Conservation (phyloP, 1,140 invertebrate genomes). For the Vanessa atalanta region DNA sequence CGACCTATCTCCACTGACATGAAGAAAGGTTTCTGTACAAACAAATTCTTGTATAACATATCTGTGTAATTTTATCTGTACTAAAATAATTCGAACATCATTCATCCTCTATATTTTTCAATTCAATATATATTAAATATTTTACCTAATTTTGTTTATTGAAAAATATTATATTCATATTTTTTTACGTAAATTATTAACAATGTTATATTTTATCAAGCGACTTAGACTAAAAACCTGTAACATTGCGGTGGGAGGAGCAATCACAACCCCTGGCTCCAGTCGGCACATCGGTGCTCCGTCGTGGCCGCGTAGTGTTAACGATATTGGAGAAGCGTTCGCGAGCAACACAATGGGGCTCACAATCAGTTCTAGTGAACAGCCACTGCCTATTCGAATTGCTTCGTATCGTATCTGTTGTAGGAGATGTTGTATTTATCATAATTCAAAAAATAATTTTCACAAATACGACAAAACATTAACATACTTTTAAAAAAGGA, state of each 20-base stretch:
- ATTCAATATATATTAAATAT: too few relatives aligned
- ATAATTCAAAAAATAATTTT: too few relatives aligned
- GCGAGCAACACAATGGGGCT: constrained; percentile 59
- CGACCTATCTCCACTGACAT: constrained; percentile 62
- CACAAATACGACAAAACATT: too few relatives aligned
- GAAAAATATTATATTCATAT: too few relatives aligned
- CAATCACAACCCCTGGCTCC: constrained; percentile 55
- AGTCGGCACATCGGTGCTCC: constrained; percentile 64
- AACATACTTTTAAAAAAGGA: too few relatives aligned
- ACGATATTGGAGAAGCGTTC: constrained; percentile 53
- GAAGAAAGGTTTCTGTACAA: constrained; percentile 65
- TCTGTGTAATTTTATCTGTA: neutral
- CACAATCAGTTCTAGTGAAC: constrained; percentile 53
- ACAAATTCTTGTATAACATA: neutral
- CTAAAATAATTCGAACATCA: too few relatives aligned
- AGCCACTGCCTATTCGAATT: constrained; percentile 59
- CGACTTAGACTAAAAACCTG: constrained; percentile 34
- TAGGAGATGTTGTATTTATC: neutral
- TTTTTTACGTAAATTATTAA: too few relatives aligned
- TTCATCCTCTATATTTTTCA: too few relatives aligned
- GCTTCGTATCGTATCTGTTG: constrained; percentile 56
- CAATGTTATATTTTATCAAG: too few relatives aligned
- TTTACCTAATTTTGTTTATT: too few relatives aligned
- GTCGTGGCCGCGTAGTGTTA: constrained; percentile 63
- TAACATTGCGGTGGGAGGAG: constrained; percentile 50